Percentiles rank a stretch among this genome's conserved stretches.
Evolutionary conservation across 2,888 invertebrate genomes (phyloP).

Genomic region (Drosophila rellima): DNA sequence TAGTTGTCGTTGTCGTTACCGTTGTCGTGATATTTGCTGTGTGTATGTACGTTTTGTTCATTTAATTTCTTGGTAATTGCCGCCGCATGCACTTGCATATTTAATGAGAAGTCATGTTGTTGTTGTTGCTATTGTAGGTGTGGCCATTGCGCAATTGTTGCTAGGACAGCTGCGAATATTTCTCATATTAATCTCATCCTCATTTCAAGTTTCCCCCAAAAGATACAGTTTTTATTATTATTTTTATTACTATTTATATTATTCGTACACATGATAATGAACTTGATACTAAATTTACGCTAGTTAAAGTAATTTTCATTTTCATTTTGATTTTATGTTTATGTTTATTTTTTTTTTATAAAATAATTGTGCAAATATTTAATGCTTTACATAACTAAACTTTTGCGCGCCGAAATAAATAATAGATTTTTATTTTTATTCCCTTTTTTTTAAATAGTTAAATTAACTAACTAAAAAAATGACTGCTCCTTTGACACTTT

Average conservation of each 20-base stretch:
- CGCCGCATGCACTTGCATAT: constrained; percentile 79
- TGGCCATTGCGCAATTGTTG: constrained; percentile 54
- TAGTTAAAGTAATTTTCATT: constrained; percentile 63
- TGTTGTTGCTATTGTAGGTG: constrained; percentile 36
- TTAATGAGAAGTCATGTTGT: constrained; percentile 61
- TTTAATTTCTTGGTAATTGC: constrained; percentile 78
- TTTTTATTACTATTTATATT: constrained; percentile 37
- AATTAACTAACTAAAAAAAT: constrained; percentile 50
- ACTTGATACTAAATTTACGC: constrained; percentile 73
- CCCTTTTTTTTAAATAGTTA: constrained; percentile 16
- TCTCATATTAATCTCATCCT: constrained; percentile 22
- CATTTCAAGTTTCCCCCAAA: constrained; percentile 2
- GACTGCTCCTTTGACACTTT: constrained; percentile 76
- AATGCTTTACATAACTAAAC: constrained; percentile 31
- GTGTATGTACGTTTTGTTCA: constrained; percentile 71
- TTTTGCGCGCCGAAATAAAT: constrained; percentile 49
- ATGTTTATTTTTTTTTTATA: constrained; percentile 18
- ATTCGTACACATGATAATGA: constrained; percentile 66
- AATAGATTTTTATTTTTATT: constrained; percentile 24
- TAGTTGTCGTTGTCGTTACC: constrained; percentile 22
- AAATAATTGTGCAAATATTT: constrained; percentile 48
- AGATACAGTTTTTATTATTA: background rate
- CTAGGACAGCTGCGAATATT: constrained; percentile 39
- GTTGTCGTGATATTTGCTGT: constrained; percentile 46
- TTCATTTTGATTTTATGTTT: constrained; percentile 7